Evolutionary conservation across 1,140 invertebrate genomes (phyloP), one percentile per base, ranked within the genome.

Genomic region (Scylla paramamosain): DNA sequence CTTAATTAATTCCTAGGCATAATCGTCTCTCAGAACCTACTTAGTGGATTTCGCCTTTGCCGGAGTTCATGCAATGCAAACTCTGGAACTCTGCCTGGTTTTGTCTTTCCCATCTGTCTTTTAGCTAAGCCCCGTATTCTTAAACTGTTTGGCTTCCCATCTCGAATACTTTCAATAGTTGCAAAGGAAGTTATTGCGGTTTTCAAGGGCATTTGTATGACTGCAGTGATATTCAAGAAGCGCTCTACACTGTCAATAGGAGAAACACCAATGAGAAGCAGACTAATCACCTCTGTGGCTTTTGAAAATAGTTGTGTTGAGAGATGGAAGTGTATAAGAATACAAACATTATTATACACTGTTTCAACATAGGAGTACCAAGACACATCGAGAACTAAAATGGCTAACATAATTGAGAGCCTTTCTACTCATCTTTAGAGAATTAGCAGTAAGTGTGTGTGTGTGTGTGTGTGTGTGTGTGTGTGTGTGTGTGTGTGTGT

Each of bases 391-490:
- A 77, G 59, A 25, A 77, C 10, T 10, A 12, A 25, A 10, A 12
- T 10, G 16, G 8, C 28, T 0, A 82, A 82, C 77, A 82, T 7
- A 82, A 39, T 39, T 39, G 39, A 39, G 39, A 6, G 39, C 39
- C 8, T 25, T 25, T 28, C 16, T 28, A 82, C 77, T 25, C 77
- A 82, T 2, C 16, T 82, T 82, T 25, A 82, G 20, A 8, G 77
- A 28, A 1, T 25, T 82, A 8, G 28, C 16, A 82, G 39, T 39
- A 39, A 39, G 39, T 39, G 39, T 39, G 77, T 82, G 77, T 82
- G 77, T 82, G 77, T 82, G 77, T 82, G 77, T 82, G 77, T 82
- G 77, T 82, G 77, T 82, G 77, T 82, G 77, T 82, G 77, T 82
- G 77, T 82, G 77, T 82, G 77, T 82, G 77, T 82, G 77, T 82